phyloP scores from a whole-genome alignment of 1,140 invertebrate species.

The Planococcus citri region DNA sequence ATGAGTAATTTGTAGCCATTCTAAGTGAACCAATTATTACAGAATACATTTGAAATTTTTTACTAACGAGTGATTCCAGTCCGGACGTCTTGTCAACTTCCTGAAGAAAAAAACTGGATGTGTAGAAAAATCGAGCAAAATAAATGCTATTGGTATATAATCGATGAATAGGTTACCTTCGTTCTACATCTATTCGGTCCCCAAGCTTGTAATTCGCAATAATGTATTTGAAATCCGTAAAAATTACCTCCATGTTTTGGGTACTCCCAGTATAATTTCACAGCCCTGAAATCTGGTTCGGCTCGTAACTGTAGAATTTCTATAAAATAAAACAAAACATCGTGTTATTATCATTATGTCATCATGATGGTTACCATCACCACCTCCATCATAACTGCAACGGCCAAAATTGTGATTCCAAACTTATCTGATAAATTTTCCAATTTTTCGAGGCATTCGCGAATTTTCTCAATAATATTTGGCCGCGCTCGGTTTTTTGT shows the following conservation, averaged over 20 bases:
- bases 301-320: constrained; percentile 51
- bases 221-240: constrained; percentile 47
- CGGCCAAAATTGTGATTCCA: no score
- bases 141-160: neutral
- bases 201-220: constrained; percentile 61
- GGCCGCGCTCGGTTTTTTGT: no score
- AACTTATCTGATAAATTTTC: no score
- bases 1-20: constrained; percentile 66
- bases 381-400: no score
- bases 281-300: constrained; percentile 56
- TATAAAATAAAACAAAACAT: constrained; percentile 30
- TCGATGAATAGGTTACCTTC: constrained; percentile 41
- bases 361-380: no score
- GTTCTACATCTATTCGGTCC: constrained; percentile 56
- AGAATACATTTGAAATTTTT: constrained; percentile 33
- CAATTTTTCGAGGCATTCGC: no score
- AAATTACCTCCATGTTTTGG: constrained; percentile 29
- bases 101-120: constrained; percentile 10
- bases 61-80: constrained; percentile 10
- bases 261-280: constrained; percentile 52
- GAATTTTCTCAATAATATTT: no score
- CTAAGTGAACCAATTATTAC: constrained; percentile 47
- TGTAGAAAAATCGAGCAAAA: neutral
- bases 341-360: no score
- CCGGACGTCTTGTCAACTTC: constrained; percentile 17